Evolutionary conservation across 1,140 invertebrate genomes (phyloP).

Genomic region (Eueides isabella): DNA sequence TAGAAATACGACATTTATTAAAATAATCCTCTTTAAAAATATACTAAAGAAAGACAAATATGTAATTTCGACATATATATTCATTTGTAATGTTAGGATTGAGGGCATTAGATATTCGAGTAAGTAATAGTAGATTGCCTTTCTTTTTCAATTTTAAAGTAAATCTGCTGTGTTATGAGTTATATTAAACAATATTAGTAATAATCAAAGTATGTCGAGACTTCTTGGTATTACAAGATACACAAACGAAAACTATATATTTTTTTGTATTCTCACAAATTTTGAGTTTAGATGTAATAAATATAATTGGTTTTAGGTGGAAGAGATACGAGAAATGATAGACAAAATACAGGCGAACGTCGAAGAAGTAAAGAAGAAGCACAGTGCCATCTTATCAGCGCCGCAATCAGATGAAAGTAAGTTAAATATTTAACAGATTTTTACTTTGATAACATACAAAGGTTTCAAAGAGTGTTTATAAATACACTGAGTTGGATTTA

Average conservation of each 20-base stretch:
- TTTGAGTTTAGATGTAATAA: background rate
- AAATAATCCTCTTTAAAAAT: background rate
- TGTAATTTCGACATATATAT: no score
- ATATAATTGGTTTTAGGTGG: constrained; percentile 86
- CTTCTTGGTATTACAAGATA: no score
- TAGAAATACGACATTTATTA: background rate
- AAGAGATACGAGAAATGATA: constrained; percentile 99
- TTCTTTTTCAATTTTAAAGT: no score
- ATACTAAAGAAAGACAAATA: no score
- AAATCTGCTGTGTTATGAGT: no score
- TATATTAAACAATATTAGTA: no score
- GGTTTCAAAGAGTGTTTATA: background rate
- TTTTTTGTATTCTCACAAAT: no score
- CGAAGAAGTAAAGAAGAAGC: constrained; percentile 99
- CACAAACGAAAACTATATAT: no score
- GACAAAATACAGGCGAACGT: constrained; percentile 99
- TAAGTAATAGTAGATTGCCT: no score
- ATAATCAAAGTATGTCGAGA: no score
- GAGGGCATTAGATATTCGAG: no score
- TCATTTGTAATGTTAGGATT: no score
- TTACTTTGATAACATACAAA: background rate
- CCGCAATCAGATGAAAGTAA: constrained; percentile 99
- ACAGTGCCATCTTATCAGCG: constrained; percentile 98
- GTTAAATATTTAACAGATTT: constrained; percentile 62
- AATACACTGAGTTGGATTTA: background rate